Conservation (phyloP, 2,888 invertebrate species). For the Drosophila anceps region DNA sequence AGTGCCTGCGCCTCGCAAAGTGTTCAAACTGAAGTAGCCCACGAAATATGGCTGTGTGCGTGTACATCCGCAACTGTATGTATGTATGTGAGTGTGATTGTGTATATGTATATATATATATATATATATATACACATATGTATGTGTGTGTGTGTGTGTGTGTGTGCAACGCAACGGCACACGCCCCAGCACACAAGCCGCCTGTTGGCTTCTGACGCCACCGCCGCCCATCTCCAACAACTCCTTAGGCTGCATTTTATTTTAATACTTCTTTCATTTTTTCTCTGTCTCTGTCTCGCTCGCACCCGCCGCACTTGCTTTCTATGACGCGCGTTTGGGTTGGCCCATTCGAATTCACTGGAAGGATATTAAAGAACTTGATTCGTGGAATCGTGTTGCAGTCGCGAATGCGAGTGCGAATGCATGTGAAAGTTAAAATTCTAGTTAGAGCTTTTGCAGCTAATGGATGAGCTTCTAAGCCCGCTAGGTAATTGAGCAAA, state of each 20-base stretch:
- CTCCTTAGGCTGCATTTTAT: constrained; percentile 46
- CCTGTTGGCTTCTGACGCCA: constrained; percentile 7
- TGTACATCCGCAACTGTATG: constrained; percentile 3
- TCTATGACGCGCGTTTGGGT: not conserved
- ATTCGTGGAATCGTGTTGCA: constrained; percentile 1
- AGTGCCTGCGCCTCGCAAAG: constrained; percentile 59
- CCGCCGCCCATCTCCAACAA: constrained; percentile 9
- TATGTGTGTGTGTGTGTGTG: not conserved
- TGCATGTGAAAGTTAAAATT: not conserved
- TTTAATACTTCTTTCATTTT: constrained; percentile 4
- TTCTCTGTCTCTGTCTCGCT: not conserved
- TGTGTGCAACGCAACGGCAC: constrained; percentile 6
- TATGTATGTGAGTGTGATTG: constrained; percentile 5
- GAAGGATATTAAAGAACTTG: constrained; percentile 9
- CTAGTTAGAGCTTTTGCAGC: constrained; percentile 1
- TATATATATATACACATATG: not conserved
- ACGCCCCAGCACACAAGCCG: constrained; percentile 6
- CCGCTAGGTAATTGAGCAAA: constrained; percentile 1
- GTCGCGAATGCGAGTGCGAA: constrained; percentile 4
- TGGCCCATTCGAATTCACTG: not conserved
- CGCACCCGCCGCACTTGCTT: not conserved
- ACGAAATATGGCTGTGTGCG: constrained; percentile 6
- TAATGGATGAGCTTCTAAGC: not conserved
- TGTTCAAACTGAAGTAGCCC: constrained; percentile 55
- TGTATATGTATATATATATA: not conserved